A percentile compares a stretch with the other conserved stretches of the same genome.
Conservation (phyloP, 2,888 invertebrate genomes). For the Cantharis lateralis region DNA sequence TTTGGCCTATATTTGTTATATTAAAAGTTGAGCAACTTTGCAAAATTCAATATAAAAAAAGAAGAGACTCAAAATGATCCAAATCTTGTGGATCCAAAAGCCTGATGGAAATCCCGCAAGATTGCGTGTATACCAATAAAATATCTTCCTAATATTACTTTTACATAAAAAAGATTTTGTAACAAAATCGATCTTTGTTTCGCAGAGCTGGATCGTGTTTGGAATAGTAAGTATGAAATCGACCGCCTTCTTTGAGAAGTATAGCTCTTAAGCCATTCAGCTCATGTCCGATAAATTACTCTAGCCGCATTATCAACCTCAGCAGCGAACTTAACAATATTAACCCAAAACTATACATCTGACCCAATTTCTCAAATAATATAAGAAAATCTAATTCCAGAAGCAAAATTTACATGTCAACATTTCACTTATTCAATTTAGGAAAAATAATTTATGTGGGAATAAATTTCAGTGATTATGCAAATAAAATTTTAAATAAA, state of each 20-base stretch:
- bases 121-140: not conserved
- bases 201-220: slow-evolving; percentile 3
- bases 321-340: slow-evolving; percentile 12
- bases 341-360: slow-evolving; percentile 1
- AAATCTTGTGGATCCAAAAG: not conserved
- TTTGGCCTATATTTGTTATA: not conserved
- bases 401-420: not conserved
- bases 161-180: slow-evolving; percentile 11
- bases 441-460: not conserved
- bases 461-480: not conserved
- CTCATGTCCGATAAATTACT: slow-evolving; percentile 18
- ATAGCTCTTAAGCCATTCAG: slow-evolving; percentile 10
- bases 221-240: slow-evolving; percentile 7
- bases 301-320: slow-evolving; percentile 11
- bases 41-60: not conserved
- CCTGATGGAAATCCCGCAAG: not conserved
- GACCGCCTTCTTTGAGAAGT: not conserved
- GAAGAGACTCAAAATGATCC: not conserved
- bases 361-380: slow-evolving; percentile 1
- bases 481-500: not conserved
- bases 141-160: not conserved
- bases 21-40: not conserved
- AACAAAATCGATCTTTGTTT: slow-evolving; percentile 32
- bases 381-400: not conserved
- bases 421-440: not conserved